These are phyloP conservation scores for Micrastur ruficollis DNA, from an alignment of 2,797 vertebrate genomes.

Conservation along the genomic window DNA sequence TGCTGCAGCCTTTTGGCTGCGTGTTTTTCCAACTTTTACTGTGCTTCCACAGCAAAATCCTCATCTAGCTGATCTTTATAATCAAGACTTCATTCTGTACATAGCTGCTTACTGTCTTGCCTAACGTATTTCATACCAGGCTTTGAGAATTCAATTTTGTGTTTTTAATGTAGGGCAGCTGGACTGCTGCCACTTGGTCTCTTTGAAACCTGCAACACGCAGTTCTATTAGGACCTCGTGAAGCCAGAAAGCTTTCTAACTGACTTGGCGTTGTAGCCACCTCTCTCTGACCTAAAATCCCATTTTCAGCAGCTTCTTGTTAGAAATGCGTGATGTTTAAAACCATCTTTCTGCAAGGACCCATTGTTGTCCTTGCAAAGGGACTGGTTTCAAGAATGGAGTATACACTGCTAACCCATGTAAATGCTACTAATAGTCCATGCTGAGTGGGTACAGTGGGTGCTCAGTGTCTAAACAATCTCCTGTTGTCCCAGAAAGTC, in stretches of 20 bases:
- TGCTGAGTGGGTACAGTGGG: background rate
- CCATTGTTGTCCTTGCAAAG: background rate
- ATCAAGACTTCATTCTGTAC: background rate
- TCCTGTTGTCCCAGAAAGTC: background rate
- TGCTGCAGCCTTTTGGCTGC: background rate
- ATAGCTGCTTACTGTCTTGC: background rate
- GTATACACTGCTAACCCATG: fast-evolving
- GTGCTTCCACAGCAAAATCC: background rate
- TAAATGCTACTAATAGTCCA: background rate
- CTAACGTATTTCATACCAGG: background rate
- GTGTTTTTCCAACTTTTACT: background rate
- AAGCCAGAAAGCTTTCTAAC: slow-evolving; percentile 63
- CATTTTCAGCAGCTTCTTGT: background rate
- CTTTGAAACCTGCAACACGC: slow-evolving; percentile 87
- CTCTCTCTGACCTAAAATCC: background rate
- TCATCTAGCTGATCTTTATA: background rate
- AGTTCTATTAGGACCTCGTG: slow-evolving; percentile 85
- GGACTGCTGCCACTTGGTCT: slow-evolving; percentile 83
- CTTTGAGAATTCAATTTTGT: background rate
- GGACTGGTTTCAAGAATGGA: background rate
- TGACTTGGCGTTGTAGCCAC: background rate
- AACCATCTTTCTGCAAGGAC: background rate
- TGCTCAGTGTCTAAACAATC: background rate
- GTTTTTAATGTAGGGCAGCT: background rate
- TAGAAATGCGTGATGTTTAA: background rate